Evolutionary conservation across 1,140 invertebrate genomes (phyloP).

Genomic region (Phortica variegata): DNA sequence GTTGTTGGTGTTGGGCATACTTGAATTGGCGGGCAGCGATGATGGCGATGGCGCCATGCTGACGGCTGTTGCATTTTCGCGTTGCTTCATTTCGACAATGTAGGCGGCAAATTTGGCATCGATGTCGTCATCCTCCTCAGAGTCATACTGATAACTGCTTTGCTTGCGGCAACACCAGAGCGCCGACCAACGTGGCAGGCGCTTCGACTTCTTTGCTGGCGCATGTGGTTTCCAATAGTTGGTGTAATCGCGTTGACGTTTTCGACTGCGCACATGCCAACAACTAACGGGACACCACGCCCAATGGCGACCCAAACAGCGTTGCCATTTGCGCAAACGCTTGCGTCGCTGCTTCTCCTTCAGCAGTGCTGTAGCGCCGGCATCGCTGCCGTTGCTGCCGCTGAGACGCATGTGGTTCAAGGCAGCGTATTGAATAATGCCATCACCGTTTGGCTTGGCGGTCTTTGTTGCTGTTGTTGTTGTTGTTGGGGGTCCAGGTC

Average conservation of each 20-base stretch:
- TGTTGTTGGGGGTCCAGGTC: too few relatives aligned
- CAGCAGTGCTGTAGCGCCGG: conserved; percentile 5
- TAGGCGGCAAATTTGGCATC: conserved; percentile 57
- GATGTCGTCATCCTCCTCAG: conserved; percentile 56
- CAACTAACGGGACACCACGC: neutral
- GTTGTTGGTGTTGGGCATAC: conserved; percentile 1
- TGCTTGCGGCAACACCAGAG: conserved; percentile 9
- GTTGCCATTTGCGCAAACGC: conserved; percentile 15
- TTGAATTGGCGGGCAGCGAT: neutral
- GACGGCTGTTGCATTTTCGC: conserved; percentile 19
- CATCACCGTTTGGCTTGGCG: conserved; percentile 22
- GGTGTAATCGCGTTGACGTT: conserved; percentile 20
- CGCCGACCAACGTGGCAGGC: conserved; percentile 6
- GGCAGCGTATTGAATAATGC: conserved; percentile 47
- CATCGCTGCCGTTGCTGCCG: conserved; percentile 10
- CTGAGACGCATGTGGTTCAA: conserved; percentile 43
- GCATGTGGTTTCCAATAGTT: conserved; percentile 24
- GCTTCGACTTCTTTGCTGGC: conserved; percentile 7
- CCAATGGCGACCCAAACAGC: conserved; percentile 15
- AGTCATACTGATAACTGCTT: conserved; percentile 33
- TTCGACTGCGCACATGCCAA: conserved; percentile 6
- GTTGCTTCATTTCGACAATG: conserved; percentile 50
- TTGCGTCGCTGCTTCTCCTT: conserved; percentile 1
- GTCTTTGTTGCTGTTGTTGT: conserved; percentile 8
- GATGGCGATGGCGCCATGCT: neutral